Evolutionary conservation across 2,797 vertebrate species (phyloP).

Genomic region (Girardinus metallicus): DNA sequence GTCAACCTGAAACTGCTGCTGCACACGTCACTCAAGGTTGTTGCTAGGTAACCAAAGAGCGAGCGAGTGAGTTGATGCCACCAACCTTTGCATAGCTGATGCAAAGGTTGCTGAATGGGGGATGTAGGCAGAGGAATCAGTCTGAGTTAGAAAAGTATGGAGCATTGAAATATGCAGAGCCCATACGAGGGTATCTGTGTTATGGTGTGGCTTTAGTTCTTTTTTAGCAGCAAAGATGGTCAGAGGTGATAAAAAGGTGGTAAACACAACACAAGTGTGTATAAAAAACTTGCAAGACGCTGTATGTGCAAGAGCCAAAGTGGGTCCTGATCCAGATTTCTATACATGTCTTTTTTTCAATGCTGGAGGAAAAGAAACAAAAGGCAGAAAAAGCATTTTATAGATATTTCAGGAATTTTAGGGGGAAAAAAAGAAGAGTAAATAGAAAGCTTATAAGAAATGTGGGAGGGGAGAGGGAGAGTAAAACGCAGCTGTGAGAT

Average conservation of each 20-base stretch:
- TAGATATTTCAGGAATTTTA: slow-evolving; percentile 58
- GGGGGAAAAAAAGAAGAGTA: slow-evolving; percentile 13
- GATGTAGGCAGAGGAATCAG: too few relatives aligned
- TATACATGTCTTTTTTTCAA: slow-evolving; percentile 34
- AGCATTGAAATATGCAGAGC: neutral
- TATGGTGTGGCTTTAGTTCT: neutral
- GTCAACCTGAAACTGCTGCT: too few relatives aligned
- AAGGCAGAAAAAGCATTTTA: slow-evolving; percentile 27
- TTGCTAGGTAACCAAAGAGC: too few relatives aligned
- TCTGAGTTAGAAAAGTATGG: neutral
- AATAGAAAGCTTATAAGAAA: slow-evolving; percentile 38
- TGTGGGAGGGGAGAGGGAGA: slow-evolving; percentile 24
- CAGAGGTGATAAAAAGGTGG: neutral
- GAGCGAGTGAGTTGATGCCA: too few relatives aligned
- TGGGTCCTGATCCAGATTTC: neutral
- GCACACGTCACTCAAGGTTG: too few relatives aligned
- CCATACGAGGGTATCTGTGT: neutral
- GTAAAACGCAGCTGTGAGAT: slow-evolving; percentile 60
- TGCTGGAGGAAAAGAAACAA: slow-evolving; percentile 16
- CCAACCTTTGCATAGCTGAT: too few relatives aligned
- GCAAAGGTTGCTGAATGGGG: too few relatives aligned
- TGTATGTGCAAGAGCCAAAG: neutral
- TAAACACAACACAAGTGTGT: neutral
- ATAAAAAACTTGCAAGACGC: slow-evolving; percentile 20
- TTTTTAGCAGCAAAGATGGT: neutral